phyloP scores from a whole-genome alignment of 2,113 vertebrate genomes.

The Hyperoodon ampullatus region DNA sequence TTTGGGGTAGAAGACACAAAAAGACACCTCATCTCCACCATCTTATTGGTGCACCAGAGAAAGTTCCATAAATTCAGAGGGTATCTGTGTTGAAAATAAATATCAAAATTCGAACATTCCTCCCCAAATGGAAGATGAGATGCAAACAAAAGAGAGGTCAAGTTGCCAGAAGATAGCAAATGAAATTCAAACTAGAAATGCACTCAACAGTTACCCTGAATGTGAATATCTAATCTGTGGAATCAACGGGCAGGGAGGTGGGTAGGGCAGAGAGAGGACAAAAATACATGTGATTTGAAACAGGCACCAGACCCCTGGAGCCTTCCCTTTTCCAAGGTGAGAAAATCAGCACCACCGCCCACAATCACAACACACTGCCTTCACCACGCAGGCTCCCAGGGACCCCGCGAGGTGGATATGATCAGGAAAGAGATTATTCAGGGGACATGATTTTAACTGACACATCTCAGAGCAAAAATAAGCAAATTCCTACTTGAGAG shows the following conservation, averaged over 20 bases:
- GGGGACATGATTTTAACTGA: background rate
- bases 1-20: slow-evolving; percentile 38
- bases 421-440: background rate
- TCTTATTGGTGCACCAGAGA: background rate
- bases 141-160: background rate
- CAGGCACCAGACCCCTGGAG: background rate
- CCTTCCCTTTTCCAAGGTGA: background rate
- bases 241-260: background rate
- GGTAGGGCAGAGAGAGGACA: background rate
- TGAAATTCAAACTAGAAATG: slow-evolving; percentile 41
- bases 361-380: too few relatives aligned
- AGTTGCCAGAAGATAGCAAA: background rate
- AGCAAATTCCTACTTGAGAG: background rate
- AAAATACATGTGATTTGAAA: background rate
- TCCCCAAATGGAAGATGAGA: slow-evolving; percentile 21
- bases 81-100: slow-evolving; percentile 47
- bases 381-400: background rate
- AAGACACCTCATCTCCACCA: background rate
- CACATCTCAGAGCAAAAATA: background rate
- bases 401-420: too few relatives aligned
- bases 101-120: slow-evolving; percentile 30
- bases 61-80: slow-evolving; percentile 28
- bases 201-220: background rate
- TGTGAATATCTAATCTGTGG: background rate
- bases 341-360: background rate